Conservation (phyloP, 2,797 vertebrate genomes). For the Gila robusta region DNA sequence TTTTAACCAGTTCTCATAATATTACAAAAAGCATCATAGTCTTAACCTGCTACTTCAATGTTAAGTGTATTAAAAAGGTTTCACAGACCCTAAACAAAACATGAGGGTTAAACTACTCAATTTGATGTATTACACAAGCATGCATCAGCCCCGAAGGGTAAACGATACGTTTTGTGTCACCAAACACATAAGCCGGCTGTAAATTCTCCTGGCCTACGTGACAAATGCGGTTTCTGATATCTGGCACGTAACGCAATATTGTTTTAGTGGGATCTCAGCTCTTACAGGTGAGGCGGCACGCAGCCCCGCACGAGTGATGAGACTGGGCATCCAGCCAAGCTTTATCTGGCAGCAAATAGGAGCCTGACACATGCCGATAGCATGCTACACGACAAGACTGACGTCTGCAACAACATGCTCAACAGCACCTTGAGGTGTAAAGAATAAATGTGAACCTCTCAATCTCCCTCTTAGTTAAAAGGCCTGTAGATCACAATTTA, state of each 20-base stretch:
- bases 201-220: slow-evolving; percentile 52
- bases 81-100: slow-evolving; percentile 10
- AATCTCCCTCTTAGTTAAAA: background rate
- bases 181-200: slow-evolving; percentile 37
- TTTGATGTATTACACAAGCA: background rate
- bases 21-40: background rate
- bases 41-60: background rate
- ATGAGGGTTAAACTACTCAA: slow-evolving; percentile 2
- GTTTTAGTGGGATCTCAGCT: slow-evolving; percentile 60
- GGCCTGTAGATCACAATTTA: background rate
- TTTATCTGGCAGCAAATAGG: slow-evolving; percentile 71
- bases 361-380: slow-evolving; percentile 56
- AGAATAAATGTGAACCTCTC: slow-evolving; percentile 68
- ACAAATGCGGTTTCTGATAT: slow-evolving; percentile 52
- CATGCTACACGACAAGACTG: slow-evolving; percentile 72
- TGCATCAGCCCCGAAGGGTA: background rate
- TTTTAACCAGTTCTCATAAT: background rate
- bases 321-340: slow-evolving; percentile 71
- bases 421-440: slow-evolving; percentile 68
- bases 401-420: slow-evolving; percentile 71
- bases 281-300: slow-evolving; percentile 71
- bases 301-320: slow-evolving; percentile 58
- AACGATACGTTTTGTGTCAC: slow-evolving; percentile 29
- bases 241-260: slow-evolving; percentile 55
- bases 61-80: background rate